Base-by-base conservation (phyloP, 2,797 vertebrate genomes). In the Amphiprion clarkii region DNA sequence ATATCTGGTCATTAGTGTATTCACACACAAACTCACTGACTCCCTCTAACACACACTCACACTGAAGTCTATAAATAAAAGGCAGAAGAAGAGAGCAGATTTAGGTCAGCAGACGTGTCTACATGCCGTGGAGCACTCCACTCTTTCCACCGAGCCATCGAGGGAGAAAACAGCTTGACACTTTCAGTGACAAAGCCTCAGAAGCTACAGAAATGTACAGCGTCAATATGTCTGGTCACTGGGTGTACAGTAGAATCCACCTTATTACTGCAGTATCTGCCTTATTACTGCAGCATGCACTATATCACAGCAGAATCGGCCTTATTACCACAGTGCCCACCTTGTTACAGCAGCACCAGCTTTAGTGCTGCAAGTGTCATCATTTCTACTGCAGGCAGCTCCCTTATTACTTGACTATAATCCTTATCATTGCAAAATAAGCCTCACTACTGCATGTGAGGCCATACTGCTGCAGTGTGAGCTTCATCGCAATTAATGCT, bases 81-180 rank as follows among this genome's bases (percentile, higher is more conserved):
- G 76, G 83, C 67, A 84, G 80, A 86, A 85, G 84, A 90, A 87
- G 82, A 70, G 79, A 88, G 88, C 85, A 91, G 88, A 93, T 90
- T 90, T 89, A 88, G 91, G 89, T 91, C 91, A 91, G 79, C 86
- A 89, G 89, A 92, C 89, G 57, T 82, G 88, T 91, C 87, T 88
- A 81, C 87, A 86, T 74, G 82, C 80, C 42, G 84, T 56, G 44
- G 60, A 88, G 82, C 54, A 5, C 72, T 74, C 66, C 62, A 53
- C 79, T 85, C 82, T 85, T 78, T 65, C 81, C 69, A 52, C 42
- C 49, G 25, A 76, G 74, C 85, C 75, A 81, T 82, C 21, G 8
- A 60, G 56, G 55, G 63, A 72, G 75, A 69, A 65, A 74, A 62
- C 79, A 84, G 75, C 79, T 65, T 61, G 61, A 70, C 67, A 71